phyloP scores from a whole-genome alignment of 2,888 invertebrate genomes.

The Ligdia adustata region DNA sequence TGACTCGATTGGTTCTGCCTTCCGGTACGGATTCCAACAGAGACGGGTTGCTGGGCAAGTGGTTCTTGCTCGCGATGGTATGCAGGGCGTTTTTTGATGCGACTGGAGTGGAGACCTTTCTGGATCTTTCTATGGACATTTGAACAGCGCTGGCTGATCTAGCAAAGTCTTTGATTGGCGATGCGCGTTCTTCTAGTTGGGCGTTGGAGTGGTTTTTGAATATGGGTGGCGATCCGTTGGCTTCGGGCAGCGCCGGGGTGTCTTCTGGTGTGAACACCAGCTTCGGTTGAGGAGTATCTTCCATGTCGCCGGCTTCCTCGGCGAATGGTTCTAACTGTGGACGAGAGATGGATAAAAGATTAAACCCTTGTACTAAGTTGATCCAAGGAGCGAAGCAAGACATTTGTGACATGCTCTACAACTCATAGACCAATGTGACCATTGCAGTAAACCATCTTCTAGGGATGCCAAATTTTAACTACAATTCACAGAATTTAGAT shows the following conservation, averaged over 20 bases:
- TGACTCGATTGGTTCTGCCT: constrained; percentile 70
- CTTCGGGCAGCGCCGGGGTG: constrained; percentile 43
- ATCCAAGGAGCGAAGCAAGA: too few relatives aligned
- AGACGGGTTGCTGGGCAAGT: constrained; percentile 86
- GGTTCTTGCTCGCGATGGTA: constrained; percentile 85
- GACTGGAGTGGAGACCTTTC: constrained; percentile 67
- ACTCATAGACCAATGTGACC: too few relatives aligned
- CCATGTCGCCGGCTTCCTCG: constrained; percentile 64
- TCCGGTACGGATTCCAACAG: constrained; percentile 88
- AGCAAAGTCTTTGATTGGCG: constrained; percentile 70
- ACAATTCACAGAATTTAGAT: too few relatives aligned
- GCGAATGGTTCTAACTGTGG: constrained; percentile 68
- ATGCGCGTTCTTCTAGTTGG: constrained; percentile 50
- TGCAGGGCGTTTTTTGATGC: constrained; percentile 76
- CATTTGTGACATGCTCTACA: too few relatives aligned
- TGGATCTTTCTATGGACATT: constrained; percentile 79
- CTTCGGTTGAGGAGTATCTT: constrained; percentile 54
- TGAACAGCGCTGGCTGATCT: constrained; percentile 89
- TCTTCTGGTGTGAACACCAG: constrained; percentile 61
- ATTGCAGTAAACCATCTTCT: too few relatives aligned
- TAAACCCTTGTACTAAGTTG: background rate
- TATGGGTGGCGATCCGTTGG: constrained; percentile 69
- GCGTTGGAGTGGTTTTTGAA: constrained; percentile 59
- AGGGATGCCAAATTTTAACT: too few relatives aligned
- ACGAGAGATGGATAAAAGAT: background rate